Evolutionary conservation across 2,797 vertebrate genomes (phyloP), one percentile per base, ranked within the genome.

Genomic region (Sebastes cheni): DNA sequence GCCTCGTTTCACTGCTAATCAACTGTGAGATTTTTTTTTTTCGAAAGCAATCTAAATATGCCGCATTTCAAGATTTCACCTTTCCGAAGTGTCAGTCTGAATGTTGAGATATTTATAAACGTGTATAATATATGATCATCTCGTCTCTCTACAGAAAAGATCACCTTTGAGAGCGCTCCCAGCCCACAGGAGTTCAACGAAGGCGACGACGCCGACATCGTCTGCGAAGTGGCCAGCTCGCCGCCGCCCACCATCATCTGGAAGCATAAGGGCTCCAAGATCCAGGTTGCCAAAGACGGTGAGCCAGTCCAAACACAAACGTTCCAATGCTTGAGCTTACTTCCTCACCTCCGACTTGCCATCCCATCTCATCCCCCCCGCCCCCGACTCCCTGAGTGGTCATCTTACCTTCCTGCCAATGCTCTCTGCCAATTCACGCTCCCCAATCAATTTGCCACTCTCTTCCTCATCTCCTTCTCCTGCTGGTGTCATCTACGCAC

Each of bases 151-250:
- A n/a, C 96, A 99, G 99, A 99, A 91, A 99, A 98, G 89, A 96
- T 99, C 91, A 99, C 97, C 86, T 99, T 99, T 95, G 93, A 95
- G 95, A 97, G 95, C 0, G 96, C 97, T 2, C 97, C 97, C 4
- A 97, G 96, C 34, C 97, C 95, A 0, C 99, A 99, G 93, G 99
- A 99, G 72, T 99, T 99, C 92, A 98, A 95, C 20, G 99, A 99
- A 55, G 98, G 98, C 0, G 97, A 98, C 0, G 96, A 98, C 1
- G 98, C 98, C 0, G 94, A 97, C 91, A 97, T 99, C 0, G 86
- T 98, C 72, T 99, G 99, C 54, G 96, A 99, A 0, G 97, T 99
- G 86, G 96, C 97, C 93, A 98, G 98, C 81, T 99, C 97, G 0
- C 96, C 99, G 1, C 97, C 97, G 2, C 96, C 99, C 23, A 94